Percentiles rank a stretch among this genome's conserved stretches.
These are phyloP conservation scores for Epinotia nisella DNA, from an alignment of 2,888 invertebrate genomes.

Conservation along the genomic window DNA sequence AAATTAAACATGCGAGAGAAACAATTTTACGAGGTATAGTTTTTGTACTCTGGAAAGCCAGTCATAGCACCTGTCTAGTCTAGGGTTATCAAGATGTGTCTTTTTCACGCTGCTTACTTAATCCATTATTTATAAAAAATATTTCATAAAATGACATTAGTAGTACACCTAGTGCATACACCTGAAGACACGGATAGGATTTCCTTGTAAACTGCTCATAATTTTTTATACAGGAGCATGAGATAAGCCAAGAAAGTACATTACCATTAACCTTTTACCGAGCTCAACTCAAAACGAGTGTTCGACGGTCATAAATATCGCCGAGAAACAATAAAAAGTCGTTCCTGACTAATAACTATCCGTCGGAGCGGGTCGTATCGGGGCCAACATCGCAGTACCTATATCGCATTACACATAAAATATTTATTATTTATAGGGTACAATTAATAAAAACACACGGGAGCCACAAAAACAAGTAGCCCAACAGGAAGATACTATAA, in stretches of 20 bases:
- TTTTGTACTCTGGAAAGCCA: conserved; percentile 13
- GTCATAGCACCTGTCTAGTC: not conserved
- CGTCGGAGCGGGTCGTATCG: conserved; percentile 70
- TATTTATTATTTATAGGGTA: conserved; percentile 82
- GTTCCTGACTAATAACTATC: conserved; percentile 75
- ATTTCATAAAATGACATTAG: not conserved
- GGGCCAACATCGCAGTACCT: conserved; percentile 70
- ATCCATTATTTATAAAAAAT: not conserved
- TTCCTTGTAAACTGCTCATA: conserved; percentile 9
- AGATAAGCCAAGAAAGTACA: conserved; percentile 37
- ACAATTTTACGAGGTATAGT: conserved; percentile 11
- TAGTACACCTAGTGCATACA: not conserved
- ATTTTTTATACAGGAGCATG: conserved; percentile 17
- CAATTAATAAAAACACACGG: conserved; percentile 84
- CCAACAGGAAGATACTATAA: conserved; percentile 84
- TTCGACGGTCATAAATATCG: conserved; percentile 66
- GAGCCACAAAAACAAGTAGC: conserved; percentile 83
- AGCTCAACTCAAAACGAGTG: conserved; percentile 51
- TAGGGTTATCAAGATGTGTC: not conserved
- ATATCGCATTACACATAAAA: conserved; percentile 83
- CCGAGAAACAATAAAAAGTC: conserved; percentile 75
- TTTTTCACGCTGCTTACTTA: not conserved
- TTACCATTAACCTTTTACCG: conserved; percentile 56
- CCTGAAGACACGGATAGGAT: not conserved
- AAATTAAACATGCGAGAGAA: conserved; percentile 43